Conservation (phyloP, 2,113 vertebrate species). For the Gobiocypris rarus region DNA sequence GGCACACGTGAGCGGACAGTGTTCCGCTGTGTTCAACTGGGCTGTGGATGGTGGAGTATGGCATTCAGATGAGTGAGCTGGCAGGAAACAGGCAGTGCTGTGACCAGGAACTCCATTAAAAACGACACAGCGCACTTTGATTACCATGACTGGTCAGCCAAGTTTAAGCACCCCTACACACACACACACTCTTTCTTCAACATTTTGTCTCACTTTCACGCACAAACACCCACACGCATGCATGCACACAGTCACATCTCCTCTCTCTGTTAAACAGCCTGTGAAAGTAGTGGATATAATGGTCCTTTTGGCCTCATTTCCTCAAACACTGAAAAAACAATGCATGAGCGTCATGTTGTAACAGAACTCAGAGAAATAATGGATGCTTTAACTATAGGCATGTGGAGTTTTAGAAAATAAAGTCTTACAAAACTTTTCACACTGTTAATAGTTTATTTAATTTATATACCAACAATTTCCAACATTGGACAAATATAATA, state of each 20-base stretch:
- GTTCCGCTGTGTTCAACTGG: slow-evolving; percentile 42
- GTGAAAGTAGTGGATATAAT: slow-evolving; percentile 55
- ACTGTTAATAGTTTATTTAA: background rate
- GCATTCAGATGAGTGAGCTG: slow-evolving; percentile 47
- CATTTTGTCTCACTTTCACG: slow-evolving; percentile 43
- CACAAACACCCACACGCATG: slow-evolving; percentile 21
- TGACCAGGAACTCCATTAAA: slow-evolving; percentile 54
- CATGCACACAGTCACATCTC: slow-evolving; percentile 41
- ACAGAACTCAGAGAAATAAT: background rate
- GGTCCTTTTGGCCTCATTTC: slow-evolving; percentile 56
- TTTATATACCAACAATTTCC: background rate
- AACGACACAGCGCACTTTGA: slow-evolving; percentile 52
- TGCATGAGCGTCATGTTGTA: background rate
- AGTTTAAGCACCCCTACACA: slow-evolving; percentile 44
- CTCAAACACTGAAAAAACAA: slow-evolving; percentile 29
- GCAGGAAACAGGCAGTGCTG: slow-evolving; percentile 43
- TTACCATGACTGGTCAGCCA: slow-evolving; percentile 48
- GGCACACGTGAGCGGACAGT: slow-evolving; percentile 16
- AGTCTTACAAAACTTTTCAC: background rate
- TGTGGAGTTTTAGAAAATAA: background rate
- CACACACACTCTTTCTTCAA: slow-evolving; percentile 36
- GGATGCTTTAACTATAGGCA: background rate
- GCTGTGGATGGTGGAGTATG: slow-evolving; percentile 31
- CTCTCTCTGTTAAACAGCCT: slow-evolving; percentile 51
- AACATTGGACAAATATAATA: background rate